Percentiles rank a stretch among this genome's conserved stretches.
Evolutionary conservation across 2,888 invertebrate species (phyloP).

Genomic region (Seira ritae): DNA sequence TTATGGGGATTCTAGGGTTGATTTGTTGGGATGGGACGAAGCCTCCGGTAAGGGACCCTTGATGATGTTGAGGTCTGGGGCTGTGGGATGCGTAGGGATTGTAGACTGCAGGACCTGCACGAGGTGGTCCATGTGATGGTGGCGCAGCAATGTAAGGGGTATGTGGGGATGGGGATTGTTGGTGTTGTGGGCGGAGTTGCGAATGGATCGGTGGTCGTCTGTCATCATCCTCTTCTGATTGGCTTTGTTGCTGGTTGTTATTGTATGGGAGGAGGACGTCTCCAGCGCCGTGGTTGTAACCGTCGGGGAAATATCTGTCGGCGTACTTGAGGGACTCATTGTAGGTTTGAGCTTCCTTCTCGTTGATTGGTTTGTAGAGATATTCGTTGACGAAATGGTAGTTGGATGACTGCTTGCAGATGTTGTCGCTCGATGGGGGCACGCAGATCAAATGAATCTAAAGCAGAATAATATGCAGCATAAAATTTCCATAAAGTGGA

Average conservation of each 20-base stretch:
- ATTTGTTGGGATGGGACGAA: not conserved
- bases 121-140: conserved; percentile 15
- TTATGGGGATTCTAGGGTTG: not conserved
- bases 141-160: conserved; percentile 11
- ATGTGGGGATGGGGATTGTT: not conserved
- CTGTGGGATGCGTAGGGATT: conserved; percentile 7
- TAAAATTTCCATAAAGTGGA: not conserved
- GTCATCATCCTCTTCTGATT: conserved; percentile 8
- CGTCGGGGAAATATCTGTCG: conserved; percentile 74
- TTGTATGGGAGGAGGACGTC: conserved; percentile 35
- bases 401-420: conserved; percentile 89
- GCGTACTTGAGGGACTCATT: conserved; percentile 74
- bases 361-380: conserved; percentile 90
- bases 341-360: conserved; percentile 80
- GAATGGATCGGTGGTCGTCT: not conserved
- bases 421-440: conserved; percentile 92
- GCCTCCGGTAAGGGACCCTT: not conserved
- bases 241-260: conserved; percentile 10
- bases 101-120: not conserved
- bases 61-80: not conserved
- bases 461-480: not conserved
- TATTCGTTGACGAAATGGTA: conserved; percentile 96
- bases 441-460: conserved; percentile 95
- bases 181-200: not conserved
- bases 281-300: conserved; percentile 37